A percentile compares a stretch with the other conserved stretches of the same genome.
Conservation (phyloP, 2,113 vertebrate species). For the Corythornis vintsioides region DNA sequence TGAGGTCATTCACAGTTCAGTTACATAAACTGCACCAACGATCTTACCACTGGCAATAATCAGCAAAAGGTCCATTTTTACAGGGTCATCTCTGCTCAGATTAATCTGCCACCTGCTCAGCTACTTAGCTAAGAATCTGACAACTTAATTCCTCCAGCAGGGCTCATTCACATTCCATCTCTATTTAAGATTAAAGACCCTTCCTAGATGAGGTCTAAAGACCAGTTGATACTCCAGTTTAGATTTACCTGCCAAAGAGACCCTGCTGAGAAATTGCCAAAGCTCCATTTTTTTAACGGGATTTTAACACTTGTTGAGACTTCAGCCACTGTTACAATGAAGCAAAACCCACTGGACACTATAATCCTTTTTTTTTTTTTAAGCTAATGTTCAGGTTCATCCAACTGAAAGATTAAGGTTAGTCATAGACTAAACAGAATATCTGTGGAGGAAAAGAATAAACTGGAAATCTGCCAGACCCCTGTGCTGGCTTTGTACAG, state of each 20-base stretch:
- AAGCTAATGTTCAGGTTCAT: background rate
- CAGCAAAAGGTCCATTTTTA: background rate
- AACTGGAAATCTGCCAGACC: background rate
- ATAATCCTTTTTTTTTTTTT: background rate
- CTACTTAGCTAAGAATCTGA: background rate
- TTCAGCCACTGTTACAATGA: background rate
- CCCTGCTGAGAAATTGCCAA: background rate
- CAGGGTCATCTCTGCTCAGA: background rate
- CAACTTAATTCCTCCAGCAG: background rate
- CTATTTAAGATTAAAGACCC: background rate
- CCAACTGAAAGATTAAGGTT: background rate
- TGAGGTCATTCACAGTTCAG: slow-evolving; percentile 27
- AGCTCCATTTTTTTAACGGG: background rate
- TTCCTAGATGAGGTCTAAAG: background rate
- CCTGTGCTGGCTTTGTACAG: background rate
- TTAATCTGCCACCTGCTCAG: background rate
- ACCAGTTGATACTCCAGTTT: background rate
- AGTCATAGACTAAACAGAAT: background rate
- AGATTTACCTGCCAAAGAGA: background rate
- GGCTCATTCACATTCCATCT: accelerated
- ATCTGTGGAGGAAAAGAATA: background rate
- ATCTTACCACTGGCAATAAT: background rate
- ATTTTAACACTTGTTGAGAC: background rate
- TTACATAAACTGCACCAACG: background rate
- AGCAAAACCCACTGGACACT: background rate